Conservation (phyloP, 2,888 invertebrate genomes). For the Euzetes globulus region DNA sequence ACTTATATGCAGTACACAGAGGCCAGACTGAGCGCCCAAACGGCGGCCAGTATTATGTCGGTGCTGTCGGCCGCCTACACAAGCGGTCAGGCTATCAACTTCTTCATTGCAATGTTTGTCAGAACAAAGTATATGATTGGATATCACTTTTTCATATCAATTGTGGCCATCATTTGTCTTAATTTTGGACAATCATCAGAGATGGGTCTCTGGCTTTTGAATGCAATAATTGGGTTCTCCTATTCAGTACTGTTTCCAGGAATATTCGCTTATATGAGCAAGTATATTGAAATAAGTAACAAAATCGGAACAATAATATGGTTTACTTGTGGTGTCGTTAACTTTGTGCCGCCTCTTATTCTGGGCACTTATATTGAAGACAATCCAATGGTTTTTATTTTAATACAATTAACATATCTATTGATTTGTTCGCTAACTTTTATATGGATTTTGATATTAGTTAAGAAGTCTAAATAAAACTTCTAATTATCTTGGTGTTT, state of each 20-base stretch:
- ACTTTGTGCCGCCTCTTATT: background rate
- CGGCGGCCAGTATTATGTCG: background rate
- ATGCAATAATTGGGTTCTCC: background rate
- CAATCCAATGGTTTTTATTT: background rate
- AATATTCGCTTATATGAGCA: background rate
- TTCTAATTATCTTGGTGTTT: too few species aligned
- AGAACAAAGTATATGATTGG: background rate
- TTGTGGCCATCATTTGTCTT: background rate
- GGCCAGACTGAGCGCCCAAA: background rate
- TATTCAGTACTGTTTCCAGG: background rate
- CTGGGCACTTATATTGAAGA: background rate
- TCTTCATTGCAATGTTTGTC: background rate
- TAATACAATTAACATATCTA: background rate
- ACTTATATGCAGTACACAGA: background rate
- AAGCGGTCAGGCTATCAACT: background rate
- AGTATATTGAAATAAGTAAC: background rate
- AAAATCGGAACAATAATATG: background rate
- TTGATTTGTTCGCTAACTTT: background rate
- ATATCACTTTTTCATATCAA: background rate
- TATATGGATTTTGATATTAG: background rate
- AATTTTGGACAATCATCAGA: background rate
- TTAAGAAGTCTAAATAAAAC: background rate
- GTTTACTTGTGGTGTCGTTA: background rate
- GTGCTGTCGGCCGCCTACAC: background rate
- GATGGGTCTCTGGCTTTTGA: background rate